Evolutionary conservation across 2,888 invertebrate species (phyloP), one percentile per base, ranked within the genome.

Genomic region (Zaprionus bogoriensis): DNA sequence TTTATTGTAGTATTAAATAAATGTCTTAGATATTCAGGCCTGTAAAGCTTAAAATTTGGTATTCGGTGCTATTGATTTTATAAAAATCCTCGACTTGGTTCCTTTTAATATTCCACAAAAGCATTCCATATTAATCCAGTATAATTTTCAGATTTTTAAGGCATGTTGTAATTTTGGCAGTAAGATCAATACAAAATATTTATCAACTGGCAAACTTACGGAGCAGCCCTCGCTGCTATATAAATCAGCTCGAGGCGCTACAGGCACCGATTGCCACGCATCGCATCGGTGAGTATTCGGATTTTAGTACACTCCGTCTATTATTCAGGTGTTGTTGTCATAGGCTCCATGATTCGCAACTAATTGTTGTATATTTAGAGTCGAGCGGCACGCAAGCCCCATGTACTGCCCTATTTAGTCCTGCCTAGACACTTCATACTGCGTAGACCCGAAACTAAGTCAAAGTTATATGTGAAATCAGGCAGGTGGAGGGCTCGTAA

Each of bases 291-390:
- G 22, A 47, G 50, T 47, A 54, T 54, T 52, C 52, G 14, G 60
- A 61, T 69, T 69, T 72, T 67, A 71, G 45, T 69, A 65, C 28
- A 32, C 64, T 61, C 47, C 58, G 66, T 66, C 60, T 63, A 74
- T 67, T 74, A 54, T 66, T 67, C 50, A 74, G 75, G 83, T 87
- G 83, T 82, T 87, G 74, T 85, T 87, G 87, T 87, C 87, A 82
- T 79, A 82, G 77, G 75, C 58, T 75, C 42, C 74, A 61, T 68
- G 74, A 78, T 66, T 74, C 60, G 67, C 48, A 62, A 69, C 80
- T 87, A 84, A 79, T 87, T 86, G 85, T 70, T 86, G 63, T 66
- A 70, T 72, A 77, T 87, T 87, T 76, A 86, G 72, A 66, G 63
- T 62, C 71, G 45, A 52, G 63, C 74, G 51, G 53, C 85, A 86